Conservation (phyloP, 2,797 vertebrate genomes). For the Lepilemur ruficaudatus region DNA sequence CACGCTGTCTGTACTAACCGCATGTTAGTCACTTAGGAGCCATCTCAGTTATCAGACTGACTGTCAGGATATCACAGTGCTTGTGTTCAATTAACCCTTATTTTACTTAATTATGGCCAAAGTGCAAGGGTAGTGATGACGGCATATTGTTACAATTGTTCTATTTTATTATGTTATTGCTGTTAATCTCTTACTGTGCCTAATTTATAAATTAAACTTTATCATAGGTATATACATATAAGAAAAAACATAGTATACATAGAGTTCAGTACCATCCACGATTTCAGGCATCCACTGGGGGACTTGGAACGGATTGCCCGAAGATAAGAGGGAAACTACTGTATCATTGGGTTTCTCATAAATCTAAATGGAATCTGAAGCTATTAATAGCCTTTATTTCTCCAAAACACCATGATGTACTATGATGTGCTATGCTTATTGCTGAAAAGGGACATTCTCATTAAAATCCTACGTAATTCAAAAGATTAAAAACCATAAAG, state of each 20-base stretch:
- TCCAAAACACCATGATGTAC: neutral
- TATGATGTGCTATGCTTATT: neutral
- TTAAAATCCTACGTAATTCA: neutral
- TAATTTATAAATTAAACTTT: neutral
- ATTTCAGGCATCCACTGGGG: neutral
- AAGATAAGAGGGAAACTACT: neutral
- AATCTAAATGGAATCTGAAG: neutral
- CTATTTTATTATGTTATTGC: neutral
- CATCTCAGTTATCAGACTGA: neutral
- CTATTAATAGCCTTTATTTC: neutral
- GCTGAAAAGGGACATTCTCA: neutral
- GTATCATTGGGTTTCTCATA: neutral
- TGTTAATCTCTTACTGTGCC: neutral
- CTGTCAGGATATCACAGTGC: neutral
- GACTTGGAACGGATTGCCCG: neutral
- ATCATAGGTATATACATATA: neutral
- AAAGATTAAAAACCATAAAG: neutral
- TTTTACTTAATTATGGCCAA: neutral
- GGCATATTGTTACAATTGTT: neutral
- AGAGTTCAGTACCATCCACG: neutral
- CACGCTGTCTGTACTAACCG: rapidly evolving
- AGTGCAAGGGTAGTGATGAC: neutral
- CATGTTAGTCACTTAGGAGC: neutral
- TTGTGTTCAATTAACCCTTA: neutral
- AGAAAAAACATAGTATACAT: neutral